phyloP scores from a whole-genome alignment of 2,113 vertebrate species.

The Asarcornis scutulata region DNA sequence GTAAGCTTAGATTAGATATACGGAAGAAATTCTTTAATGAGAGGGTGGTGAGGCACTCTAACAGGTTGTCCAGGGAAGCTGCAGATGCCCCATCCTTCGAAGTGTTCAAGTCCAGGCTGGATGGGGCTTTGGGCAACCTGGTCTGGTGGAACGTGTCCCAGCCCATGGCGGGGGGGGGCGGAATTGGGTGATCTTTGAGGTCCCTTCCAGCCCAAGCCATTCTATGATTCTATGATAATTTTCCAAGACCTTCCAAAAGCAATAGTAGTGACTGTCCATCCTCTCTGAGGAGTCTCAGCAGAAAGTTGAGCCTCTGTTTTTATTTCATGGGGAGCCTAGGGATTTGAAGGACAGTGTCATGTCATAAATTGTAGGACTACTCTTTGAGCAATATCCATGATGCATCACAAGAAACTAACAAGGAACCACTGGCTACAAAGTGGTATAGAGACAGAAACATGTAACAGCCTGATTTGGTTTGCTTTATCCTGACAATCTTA shows the following conservation, averaged over 20 bases:
- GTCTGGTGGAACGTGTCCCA: too few relatives aligned
- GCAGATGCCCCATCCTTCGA: too few relatives aligned
- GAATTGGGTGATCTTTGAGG: too few relatives aligned
- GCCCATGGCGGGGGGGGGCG: too few relatives aligned
- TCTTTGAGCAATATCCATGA: accelerated
- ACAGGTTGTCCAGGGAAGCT: too few relatives aligned
- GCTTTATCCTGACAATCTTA: neutral
- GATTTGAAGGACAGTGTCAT: neutral
- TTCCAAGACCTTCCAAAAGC: neutral
- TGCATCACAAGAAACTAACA: neutral
- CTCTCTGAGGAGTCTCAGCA: neutral
- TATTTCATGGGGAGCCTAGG: neutral
- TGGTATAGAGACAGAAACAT: neutral
- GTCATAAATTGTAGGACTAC: neutral
- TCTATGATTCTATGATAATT: neutral
- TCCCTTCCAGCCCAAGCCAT: too few relatives aligned
- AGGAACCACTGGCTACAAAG: neutral
- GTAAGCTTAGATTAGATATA: too few relatives aligned
- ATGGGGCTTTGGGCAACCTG: too few relatives aligned
- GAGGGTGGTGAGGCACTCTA: too few relatives aligned
- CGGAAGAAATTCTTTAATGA: too few relatives aligned
- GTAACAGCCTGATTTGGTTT: neutral
- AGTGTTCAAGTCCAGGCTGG: too few relatives aligned
- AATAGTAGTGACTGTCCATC: neutral
- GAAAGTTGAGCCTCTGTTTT: neutral